Evolutionary conservation across 2,113 vertebrate species (phyloP).

Genomic region (Phrynosoma blainvillii): DNA sequence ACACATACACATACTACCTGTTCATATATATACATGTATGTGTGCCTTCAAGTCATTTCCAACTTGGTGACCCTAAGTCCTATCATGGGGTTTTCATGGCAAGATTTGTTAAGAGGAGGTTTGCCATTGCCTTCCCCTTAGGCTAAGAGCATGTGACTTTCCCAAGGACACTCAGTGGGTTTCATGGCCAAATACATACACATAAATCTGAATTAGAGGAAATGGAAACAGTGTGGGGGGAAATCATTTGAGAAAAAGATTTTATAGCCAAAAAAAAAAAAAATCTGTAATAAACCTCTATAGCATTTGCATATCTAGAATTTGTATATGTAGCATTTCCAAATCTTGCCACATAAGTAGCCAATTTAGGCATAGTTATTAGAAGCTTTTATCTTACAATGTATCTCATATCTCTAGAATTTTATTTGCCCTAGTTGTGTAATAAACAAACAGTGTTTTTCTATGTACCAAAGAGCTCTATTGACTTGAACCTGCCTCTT

Average conservation of each 20-base stretch:
- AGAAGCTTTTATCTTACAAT: conserved; percentile 33
- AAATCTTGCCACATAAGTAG: not conserved
- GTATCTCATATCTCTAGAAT: conserved; percentile 42
- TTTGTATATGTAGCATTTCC: not conserved
- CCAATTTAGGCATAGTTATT: conserved; percentile 28
- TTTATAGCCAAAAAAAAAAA: not conserved
- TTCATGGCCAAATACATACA: too few species aligned
- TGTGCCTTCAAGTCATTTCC: too few species aligned
- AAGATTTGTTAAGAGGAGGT: too few species aligned
- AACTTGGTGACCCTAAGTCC: too few species aligned
- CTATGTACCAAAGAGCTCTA: not conserved
- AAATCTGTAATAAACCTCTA: not conserved
- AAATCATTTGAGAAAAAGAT: accelerated
- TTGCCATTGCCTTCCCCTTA: too few species aligned
- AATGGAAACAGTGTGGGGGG: too few species aligned
- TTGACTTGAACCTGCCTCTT: not conserved
- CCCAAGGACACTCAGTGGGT: too few species aligned
- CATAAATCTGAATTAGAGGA: not conserved
- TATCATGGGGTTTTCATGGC: too few species aligned
- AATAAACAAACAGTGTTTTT: conserved; percentile 47
- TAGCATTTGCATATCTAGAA: not conserved
- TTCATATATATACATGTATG: not conserved
- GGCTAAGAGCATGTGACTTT: too few species aligned
- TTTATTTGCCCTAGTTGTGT: conserved; percentile 43
- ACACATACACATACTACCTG: not conserved